Evolutionary conservation across 2,888 invertebrate species (phyloP), one percentile per base, ranked within the genome.

Genomic region (Mesoligia furuncula): DNA sequence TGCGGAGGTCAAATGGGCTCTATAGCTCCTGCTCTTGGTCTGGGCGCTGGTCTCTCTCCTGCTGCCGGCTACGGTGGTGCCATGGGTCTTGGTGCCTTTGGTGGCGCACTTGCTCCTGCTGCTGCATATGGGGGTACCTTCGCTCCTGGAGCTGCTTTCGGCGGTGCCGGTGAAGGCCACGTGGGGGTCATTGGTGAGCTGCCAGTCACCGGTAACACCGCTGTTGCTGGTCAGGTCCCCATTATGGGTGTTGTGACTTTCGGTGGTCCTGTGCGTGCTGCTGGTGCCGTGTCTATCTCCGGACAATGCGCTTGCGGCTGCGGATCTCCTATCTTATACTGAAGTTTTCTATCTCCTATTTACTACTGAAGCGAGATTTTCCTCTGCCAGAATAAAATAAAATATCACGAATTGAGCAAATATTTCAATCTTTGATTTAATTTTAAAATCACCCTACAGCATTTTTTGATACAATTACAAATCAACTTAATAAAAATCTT

Each of bases 181-280:
- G 79, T 93, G 66, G 84, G 85, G 8, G 91, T 92, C 1, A 75
- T 69, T 69, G 93, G 93, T 36, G 86, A 91, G 75, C 77, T 84
- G 75, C 83, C 83, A 67, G 84, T 84, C 57, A n/a, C 73, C 42
- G 84, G 84, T 78, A 78, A 39, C 59, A 85, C 85, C 59, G 79
- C 51, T 51, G 15, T 51, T n/a, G 61, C 20, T 61, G 61, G 61
- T 61, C 1, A 1, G 1, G 61, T 31, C 7, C 93, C 93, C 2
- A 92, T 91, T 86, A 39, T 92, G 36, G 91, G 90, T 2, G 89
- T 89, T 15, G 92, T 93, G 2, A 76, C 0, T 15, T 78, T 84
- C 24, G 17, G 78, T 64, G 61, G 59, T 0, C 36, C 54, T 48
- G 69, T 76, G 4, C 62, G 36, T 2, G 36, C 36, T 20, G 36